Base-by-base conservation (phyloP, 2,888 invertebrate species). In the Clanis bilineata region DNA sequence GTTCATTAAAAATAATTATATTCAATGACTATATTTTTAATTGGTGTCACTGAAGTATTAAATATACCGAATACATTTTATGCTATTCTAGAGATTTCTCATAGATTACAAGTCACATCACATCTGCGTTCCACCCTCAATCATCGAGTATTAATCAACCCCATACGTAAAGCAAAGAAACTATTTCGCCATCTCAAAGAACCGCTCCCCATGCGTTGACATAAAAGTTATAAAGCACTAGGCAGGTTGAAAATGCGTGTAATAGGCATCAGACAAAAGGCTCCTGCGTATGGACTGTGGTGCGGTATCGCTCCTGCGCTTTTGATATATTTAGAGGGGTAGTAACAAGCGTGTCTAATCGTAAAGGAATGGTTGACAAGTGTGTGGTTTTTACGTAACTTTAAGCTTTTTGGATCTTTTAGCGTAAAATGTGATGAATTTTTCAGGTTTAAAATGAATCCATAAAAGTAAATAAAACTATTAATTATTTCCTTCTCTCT, bases 221-320 rank as follows among this genome's bases (percentile, higher is more conserved):
- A 74, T 76, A 71, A 76, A 77, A 75, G 80, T 71, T 77, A 79
- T 74, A 72, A 72, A 43, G 65, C 70, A 67, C 72, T 72, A 61
- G 62, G 64, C 60, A 56, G 66, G 59, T 73, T 70, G 69, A 76
- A 70, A 68, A 65, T 67, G 77, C 82, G 74, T 77, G 68, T 78
- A 79, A 74, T 71, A 67, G 56, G 63, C 60, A 64, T 66, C 66
- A 69, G 63, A 70, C 68, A 66, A 68, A 65, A 66, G 4, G 18
- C 28, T 18, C 18, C 18, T 18, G 18, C 18, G 6, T 18, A 1
- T 2, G 36, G 3, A n/a, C 9, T 10, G 36, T 10, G 10, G 3
- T 45, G n/a, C 3, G 39, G n/a, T n/a, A 36, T 44, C 23, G 1
- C 6, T 12, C 22, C 44, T 12, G 44, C 44, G 18, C 28, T 7